Conservation (phyloP, 2,797 vertebrate genomes). For the Chrysocyon brachyurus region DNA sequence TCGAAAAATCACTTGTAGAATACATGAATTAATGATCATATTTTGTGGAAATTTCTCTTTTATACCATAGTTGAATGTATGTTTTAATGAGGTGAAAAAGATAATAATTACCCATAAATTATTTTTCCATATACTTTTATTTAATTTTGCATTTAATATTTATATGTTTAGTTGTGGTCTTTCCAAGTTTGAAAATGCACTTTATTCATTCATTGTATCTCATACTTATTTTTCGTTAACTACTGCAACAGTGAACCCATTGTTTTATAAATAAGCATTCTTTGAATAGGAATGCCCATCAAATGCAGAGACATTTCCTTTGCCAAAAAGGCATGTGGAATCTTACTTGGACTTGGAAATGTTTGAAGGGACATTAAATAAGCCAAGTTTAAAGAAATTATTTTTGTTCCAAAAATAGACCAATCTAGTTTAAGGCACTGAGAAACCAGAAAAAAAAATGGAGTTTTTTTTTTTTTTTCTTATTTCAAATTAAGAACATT, state of each 20-base stretch:
- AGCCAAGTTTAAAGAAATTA: slow-evolving; percentile 50
- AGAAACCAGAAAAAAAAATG: not conserved
- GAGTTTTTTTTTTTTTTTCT: not conserved
- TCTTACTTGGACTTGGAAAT: not conserved
- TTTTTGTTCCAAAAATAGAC: slow-evolving; percentile 48
- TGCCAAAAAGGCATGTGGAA: not conserved
- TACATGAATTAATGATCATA: not conserved
- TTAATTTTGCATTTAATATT: slow-evolving; percentile 12
- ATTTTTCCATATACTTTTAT: not conserved
- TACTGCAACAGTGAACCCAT: not conserved
- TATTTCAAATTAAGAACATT: slow-evolving; percentile 39
- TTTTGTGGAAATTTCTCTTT: not conserved
- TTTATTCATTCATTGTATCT: not conserved
- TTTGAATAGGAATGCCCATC: not conserved
- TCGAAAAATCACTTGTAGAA: slow-evolving; percentile 2
- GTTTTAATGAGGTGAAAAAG: not conserved
- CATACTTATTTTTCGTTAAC: not conserved
- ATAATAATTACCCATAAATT: not conserved
- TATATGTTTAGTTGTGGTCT: not conserved
- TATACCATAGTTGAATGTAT: not conserved
- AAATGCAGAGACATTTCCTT: not conserved
- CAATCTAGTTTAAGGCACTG: not conserved
- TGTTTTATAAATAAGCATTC: not conserved
- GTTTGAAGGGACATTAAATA: not conserved
- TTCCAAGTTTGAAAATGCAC: not conserved